Base-by-base conservation (phyloP, 2,797 vertebrate species). In the Adelosebastes latens region DNA sequence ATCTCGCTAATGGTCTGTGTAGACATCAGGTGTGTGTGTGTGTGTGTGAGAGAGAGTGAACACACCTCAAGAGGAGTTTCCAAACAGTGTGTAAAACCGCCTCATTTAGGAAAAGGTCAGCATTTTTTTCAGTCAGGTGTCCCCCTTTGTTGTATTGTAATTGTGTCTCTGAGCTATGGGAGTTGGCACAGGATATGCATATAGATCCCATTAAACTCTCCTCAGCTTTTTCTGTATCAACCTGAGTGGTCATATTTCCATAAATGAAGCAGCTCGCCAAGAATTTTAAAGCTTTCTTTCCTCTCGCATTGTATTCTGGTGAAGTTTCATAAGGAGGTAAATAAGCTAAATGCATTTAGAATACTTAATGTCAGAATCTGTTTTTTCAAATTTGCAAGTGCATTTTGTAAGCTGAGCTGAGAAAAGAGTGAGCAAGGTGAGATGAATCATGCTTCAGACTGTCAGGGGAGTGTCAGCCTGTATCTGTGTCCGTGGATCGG, bases 71-170 rank as follows among this genome's bases (percentile, higher is more conserved):
- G 76, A 83, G 69, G 79, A 67, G 46, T 82, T 81, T 80, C 63
- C 61, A 76, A 72, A 83, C 75, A 25, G 20, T 60, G 73, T 83
- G 87, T 84, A 66, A 82, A 88, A 83, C 63, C 25, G 58, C 83
- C 80, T 91, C 77, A 72, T 88, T 88, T 87, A 82, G 80, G 80
- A 75, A 90, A 94, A 94, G 92, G 93, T 92, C 91, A 92, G 82
- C 80, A 18, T 11, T 69, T 83, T 82, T 77, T 62, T 32, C 70
- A 77, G 63, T 74, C 81, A 84, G 87, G 80, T 85, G 66, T 69
- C 72, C 25, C 42, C 31, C 52, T 85, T 81, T 86, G 72, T 90
- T 85, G 62, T 66, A 39, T 80, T 78, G 27, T 92, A 88, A 91
- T 88, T 88, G 84, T 75, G 77, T 87, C 82, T 90, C 62, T 71